phyloP scores from a whole-genome alignment of 2,797 vertebrate genomes.

The Ceryle rudis region DNA sequence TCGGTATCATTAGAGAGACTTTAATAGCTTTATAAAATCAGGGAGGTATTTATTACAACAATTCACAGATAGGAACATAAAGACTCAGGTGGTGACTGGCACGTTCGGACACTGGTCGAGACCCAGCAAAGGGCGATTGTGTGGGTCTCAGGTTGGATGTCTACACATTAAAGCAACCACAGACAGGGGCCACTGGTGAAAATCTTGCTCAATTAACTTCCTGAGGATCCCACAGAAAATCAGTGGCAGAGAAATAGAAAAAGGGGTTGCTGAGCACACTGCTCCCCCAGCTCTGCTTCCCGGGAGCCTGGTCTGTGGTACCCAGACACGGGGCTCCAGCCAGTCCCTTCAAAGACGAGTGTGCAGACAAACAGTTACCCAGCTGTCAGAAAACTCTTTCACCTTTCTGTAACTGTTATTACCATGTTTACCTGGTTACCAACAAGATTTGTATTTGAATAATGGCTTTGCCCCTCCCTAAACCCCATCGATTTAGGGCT shows the following conservation, averaged over 20 bases:
- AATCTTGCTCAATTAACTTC: not conserved
- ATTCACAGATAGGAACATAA: not conserved
- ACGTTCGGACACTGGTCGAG: not conserved
- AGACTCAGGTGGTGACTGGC: not conserved
- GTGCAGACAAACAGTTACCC: not conserved
- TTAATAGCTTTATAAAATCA: slow-evolving; percentile 7
- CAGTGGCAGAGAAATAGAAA: not conserved
- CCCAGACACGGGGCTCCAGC: not conserved
- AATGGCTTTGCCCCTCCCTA: not conserved
- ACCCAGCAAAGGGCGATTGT: not conserved
- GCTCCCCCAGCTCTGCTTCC: not conserved
- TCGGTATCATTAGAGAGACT: not conserved
- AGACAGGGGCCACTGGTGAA: not conserved
- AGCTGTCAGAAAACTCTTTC: not conserved
- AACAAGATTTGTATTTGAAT: not conserved
- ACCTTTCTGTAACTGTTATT: not conserved
- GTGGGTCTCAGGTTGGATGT: not conserved
- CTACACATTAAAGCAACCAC: not conserved
- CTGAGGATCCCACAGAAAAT: not conserved
- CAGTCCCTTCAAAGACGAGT: not conserved
- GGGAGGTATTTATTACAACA: not conserved
- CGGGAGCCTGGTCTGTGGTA: not conserved
- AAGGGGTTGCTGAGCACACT: not conserved
- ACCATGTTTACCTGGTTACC: not conserved
- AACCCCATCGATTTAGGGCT: not conserved